Evolutionary conservation across 2,888 invertebrate genomes (phyloP), one percentile per base, ranked within the genome.

Genomic region (Stenodema calcarata): DNA sequence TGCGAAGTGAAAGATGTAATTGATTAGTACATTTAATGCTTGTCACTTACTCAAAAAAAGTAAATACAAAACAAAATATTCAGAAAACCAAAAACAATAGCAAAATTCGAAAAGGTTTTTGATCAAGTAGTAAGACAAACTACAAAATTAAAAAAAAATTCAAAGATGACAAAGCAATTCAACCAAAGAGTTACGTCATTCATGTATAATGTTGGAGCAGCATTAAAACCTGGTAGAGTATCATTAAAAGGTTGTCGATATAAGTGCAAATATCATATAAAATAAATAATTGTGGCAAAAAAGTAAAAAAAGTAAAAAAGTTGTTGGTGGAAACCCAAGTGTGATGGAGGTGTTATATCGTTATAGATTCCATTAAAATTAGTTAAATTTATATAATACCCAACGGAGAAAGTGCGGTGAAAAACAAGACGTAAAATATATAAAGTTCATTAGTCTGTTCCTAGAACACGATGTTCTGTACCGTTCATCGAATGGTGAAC

Each of bases 11-110:
- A 62, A 62, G n/a, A 47, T 14, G 7, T 9, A 14, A n/a, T 42
- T 18, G 16, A 73, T 75, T 16, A 7, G 18, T 1, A 3, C 6
- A 35, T 9, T 23, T 42, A 79, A 18, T 6, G 50, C n/a, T 54
- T 27, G 27, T 88, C 62, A 62, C 47, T 87, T 18, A 3, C 16
- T 30, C 11, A 75, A 75, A 18, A 78, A 78, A n/a, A n/a, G n/a
- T 27, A 27, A 14, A 78, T n/a, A 78, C 44, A 35, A 35, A 35
- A 35, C 7, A 35, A 41, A 50, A 62, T 18, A 78, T n/a, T n/a
- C n/a, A n/a, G 14, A 18, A 82, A 75, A 75, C 0, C 4, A 3
- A 75, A 42, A 42, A 7, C 18, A 23, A 18, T 18, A 18, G 18
- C 18, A 75, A 18, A 75, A 75, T 35, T 30, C 75, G n/a, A 75